Evolutionary conservation across 92 coral and sea anemone species (phyloP).

Genomic region (Epizoanthus illoricatus): DNA sequence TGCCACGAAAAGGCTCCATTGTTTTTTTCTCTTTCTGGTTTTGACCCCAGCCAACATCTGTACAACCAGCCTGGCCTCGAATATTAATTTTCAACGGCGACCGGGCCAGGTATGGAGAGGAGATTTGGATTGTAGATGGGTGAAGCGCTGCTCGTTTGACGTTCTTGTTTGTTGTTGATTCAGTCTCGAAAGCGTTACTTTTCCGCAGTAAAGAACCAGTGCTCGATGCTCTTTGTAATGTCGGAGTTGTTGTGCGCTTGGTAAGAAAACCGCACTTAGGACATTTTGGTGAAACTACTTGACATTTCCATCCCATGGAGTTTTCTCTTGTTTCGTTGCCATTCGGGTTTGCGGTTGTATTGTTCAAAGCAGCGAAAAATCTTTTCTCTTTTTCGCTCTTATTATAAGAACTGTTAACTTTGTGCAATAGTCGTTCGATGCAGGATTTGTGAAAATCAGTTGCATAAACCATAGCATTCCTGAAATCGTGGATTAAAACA

Average conservation of each 20-base stretch:
- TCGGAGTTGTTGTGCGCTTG: conserved; percentile 55
- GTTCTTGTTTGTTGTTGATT: conserved; percentile 26
- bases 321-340: conserved; percentile 33
- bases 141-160: conserved; percentile 71
- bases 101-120: conserved; percentile 56
- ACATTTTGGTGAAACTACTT: conserved; percentile 54
- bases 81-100: conserved; percentile 37
- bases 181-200: conserved; percentile 63
- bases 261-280: conserved; percentile 80
- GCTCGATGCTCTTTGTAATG: conserved; percentile 82
- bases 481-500: conserved; percentile 74
- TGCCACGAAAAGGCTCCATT: conserved; percentile 61
- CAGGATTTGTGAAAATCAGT: conserved; percentile 93
- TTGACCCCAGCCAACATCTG: conserved; percentile 12
- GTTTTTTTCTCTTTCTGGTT: conserved; percentile 52
- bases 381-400: conserved; percentile 62
- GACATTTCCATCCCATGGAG: conserved; percentile 25
- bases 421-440: conserved; percentile 79
- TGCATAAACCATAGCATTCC: conserved; percentile 90
- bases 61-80: conserved; percentile 12
- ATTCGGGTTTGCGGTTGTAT: conserved; percentile 19
- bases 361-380: conserved; percentile 53
- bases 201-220: conserved; percentile 81
- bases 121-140: conserved; percentile 73
- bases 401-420: conserved; percentile 71